Conservation (phyloP, 1,140 invertebrate genomes). For the Megathymus violae region DNA sequence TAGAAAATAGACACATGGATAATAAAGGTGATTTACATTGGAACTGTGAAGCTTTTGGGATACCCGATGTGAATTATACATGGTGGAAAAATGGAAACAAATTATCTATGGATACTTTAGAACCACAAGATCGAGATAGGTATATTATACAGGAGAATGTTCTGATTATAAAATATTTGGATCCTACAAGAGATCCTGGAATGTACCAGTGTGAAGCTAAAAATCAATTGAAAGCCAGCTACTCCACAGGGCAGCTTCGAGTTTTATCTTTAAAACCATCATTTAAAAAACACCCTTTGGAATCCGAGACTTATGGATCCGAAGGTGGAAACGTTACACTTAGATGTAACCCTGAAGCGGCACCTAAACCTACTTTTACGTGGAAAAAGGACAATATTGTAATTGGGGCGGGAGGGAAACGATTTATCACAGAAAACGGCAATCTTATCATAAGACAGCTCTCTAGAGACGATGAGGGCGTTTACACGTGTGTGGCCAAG, state of each 20-base stretch:
- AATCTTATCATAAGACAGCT: constrained; percentile 95
- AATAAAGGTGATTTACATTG: constrained; percentile 92
- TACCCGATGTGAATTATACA: constrained; percentile 96
- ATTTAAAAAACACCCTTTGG: constrained; percentile 95
- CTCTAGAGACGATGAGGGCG: constrained; percentile 93
- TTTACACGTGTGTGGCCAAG: constrained; percentile 94
- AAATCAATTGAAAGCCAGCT: constrained; percentile 94
- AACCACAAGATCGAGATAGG: constrained; percentile 88
- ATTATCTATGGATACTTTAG: constrained; percentile 87
- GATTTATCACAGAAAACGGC: constrained; percentile 92
- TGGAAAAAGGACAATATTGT: constrained; percentile 96
- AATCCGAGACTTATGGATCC: constrained; percentile 94
- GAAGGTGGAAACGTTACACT: constrained; percentile 96
- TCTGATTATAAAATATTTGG: constrained; percentile 91
- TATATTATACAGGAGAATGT: constrained; percentile 95
- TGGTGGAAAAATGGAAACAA: constrained; percentile 95
- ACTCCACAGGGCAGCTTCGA: constrained; percentile 94
- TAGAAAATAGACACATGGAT: constrained; percentile 95
- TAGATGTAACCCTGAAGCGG: constrained; percentile 96
- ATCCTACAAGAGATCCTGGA: constrained; percentile 92
- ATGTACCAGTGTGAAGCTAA: constrained; percentile 97
- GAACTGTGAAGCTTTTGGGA: constrained; percentile 98
- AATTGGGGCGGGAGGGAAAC: constrained; percentile 90
- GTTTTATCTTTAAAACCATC: constrained; percentile 94
- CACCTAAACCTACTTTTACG: constrained; percentile 93